Base-by-base conservation (phyloP, 2,888 invertebrate genomes). In the Drosophila borealis region DNA sequence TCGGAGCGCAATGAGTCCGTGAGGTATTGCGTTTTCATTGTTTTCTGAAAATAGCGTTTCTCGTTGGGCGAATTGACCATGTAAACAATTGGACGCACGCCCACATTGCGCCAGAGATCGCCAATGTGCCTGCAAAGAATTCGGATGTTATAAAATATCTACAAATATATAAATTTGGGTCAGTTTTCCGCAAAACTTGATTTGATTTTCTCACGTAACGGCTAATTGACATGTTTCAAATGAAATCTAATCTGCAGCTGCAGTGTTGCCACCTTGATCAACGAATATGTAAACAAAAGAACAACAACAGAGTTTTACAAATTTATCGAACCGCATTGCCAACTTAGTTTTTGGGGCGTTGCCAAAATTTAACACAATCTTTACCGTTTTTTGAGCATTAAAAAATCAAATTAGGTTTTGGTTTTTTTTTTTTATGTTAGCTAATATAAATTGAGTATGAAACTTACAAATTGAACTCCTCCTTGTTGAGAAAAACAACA, bases 11-110 rank as follows among this genome's bases (percentile, higher is more conserved):
- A 71, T 13, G 92, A 92, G 77, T 92, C 92, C 11, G 92, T 93
- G 63, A 93, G 81, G 87, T 93, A 93, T 83, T 92, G 92, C 29
- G 92, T 92, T 81, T 92, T 92, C 90, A 92, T 91, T 5, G 92
- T 91, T 74, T 92, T 92, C 75, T 92, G 92, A 78, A 92, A 93
- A 77, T 93, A 93, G 21, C 92, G 92, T 73, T 93, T 93, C 79
- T 93, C 92, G 80, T 92, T 93, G 51, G 92, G 92, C 56, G 92
- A 93, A 81, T 93, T 93, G 2, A 93, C 92, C 80, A 91, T 92
- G 61, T 92, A 92, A 11, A 92, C 92, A 59, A 93, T 91, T 48
- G 92, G 92, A 56, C 92, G 91, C 6, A 93, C 92, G 56, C 92
- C 92, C 50, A 91, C 91, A 79, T 93, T 92, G 49, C 92, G 90